Conservation (phyloP, 2,888 invertebrate genomes). For the Hanleya hanleyi region DNA sequence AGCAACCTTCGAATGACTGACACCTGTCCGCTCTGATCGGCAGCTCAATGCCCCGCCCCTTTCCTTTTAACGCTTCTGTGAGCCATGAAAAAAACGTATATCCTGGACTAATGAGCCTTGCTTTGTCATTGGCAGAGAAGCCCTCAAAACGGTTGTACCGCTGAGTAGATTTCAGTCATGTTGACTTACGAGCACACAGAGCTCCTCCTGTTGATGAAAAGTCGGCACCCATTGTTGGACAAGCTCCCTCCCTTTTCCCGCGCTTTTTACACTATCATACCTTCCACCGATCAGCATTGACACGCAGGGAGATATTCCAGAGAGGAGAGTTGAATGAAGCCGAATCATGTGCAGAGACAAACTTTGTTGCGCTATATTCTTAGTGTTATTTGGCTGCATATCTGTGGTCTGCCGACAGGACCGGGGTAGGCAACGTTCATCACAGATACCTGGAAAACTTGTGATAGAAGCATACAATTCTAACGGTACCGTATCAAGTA, state of each 20-base stretch:
- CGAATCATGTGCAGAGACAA: conserved; percentile 3
- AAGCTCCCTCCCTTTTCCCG: background rate
- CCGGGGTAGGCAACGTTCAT: background rate
- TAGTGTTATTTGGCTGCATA: background rate
- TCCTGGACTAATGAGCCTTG: conserved; percentile 7
- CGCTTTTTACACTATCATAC: conserved; percentile 11
- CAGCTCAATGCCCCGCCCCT: background rate
- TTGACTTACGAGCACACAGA: conserved; percentile 1
- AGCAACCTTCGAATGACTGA: background rate
- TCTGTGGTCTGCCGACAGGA: background rate
- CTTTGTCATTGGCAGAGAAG: background rate
- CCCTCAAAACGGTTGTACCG: conserved; percentile 2
- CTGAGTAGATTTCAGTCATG: background rate
- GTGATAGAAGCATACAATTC: background rate
- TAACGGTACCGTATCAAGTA: too few relatives aligned
- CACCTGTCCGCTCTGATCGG: background rate
- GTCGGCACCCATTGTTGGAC: conserved; percentile 5
- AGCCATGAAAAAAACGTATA: conserved; percentile 1
- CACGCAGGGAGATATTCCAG: background rate
- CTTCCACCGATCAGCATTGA: background rate
- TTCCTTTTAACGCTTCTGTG: background rate
- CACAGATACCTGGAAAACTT: background rate
- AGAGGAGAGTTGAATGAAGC: conserved; percentile 7
- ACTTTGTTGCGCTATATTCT: conserved; percentile 1
- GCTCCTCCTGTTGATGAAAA: background rate